phyloP scores from a whole-genome alignment of 2,888 invertebrate species.

The Lithodes maja region DNA sequence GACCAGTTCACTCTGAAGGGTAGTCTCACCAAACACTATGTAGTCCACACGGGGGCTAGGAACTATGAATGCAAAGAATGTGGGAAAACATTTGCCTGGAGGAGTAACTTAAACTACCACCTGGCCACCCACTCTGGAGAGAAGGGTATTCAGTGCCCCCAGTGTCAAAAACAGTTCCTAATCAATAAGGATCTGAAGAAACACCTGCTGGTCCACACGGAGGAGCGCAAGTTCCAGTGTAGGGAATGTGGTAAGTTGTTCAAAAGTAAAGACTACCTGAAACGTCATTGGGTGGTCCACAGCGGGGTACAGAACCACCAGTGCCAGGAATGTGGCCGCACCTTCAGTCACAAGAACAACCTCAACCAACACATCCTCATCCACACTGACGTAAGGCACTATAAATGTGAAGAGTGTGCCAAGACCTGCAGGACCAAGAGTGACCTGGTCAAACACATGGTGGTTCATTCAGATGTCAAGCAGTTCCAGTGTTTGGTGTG shows the following conservation, averaged over 20 bases:
- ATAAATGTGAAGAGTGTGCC: no score
- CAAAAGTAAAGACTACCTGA: neutral
- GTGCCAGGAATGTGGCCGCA: neutral
- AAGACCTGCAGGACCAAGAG: no score
- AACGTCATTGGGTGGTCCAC: neutral
- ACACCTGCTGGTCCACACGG: neutral
- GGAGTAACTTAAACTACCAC: no score
- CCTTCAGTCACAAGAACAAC: no score
- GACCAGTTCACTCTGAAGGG: neutral
- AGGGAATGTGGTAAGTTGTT: neutral
- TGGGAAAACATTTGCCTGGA: neutral
- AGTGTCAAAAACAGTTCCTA: neutral
- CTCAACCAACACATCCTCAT: no score
- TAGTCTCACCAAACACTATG: neutral
- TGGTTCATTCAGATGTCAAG: no score
- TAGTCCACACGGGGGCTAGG: neutral
- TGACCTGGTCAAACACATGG: no score
- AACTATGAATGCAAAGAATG: neutral
- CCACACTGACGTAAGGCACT: no score
- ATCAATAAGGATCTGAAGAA: neutral
- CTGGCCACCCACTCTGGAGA: no score
- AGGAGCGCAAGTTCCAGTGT: neutral
- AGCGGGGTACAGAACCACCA: neutral
- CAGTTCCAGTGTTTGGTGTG: no score
- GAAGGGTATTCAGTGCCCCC: no score